Evolutionary conservation across 1,140 invertebrate species (phyloP).

Genomic region (Drosophila ananassae): DNA sequence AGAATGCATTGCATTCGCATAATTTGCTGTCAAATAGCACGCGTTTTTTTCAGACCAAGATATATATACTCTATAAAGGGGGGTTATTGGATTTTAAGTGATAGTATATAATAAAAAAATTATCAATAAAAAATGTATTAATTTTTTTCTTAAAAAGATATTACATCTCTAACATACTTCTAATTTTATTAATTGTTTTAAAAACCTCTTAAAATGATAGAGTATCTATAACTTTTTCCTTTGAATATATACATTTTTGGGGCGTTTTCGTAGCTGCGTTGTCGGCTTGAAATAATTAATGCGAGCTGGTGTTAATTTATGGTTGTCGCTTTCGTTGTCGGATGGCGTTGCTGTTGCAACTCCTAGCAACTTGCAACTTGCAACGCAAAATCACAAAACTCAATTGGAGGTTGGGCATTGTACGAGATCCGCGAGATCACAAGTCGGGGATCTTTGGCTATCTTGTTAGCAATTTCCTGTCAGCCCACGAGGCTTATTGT

Average conservation of each 20-base stretch:
- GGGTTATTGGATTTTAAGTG: neutral
- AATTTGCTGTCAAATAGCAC: constrained; percentile 49
- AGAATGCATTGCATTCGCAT: constrained; percentile 45
- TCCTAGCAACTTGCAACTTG: constrained; percentile 22
- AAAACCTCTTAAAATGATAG: neutral
- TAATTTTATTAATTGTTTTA: neutral
- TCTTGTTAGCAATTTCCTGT: constrained; percentile 52
- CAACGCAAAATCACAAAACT: constrained; percentile 33
- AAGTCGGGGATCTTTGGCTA: constrained; percentile 43
- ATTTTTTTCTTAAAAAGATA: too few relatives aligned
- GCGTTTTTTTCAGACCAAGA: constrained; percentile 17
- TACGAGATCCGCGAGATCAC: constrained; percentile 23
- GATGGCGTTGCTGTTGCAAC: constrained; percentile 42
- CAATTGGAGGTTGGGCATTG: constrained; percentile 48
- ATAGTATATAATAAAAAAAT: too few relatives aligned
- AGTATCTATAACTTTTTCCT: constrained; percentile 10
- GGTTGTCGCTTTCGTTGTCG: constrained; percentile 49
- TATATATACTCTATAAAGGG: constrained; percentile 7
- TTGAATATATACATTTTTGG: constrained; percentile 1
- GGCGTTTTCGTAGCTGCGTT: constrained; percentile 35
- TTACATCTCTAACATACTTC: too few relatives aligned
- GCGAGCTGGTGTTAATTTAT: constrained; percentile 52
- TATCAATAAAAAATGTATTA: too few relatives aligned
- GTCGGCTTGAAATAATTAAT: constrained; percentile 50
- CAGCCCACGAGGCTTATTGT: constrained; percentile 45